phyloP scores from a whole-genome alignment of 2,888 invertebrate species.

The Xestia sexstrigata region DNA sequence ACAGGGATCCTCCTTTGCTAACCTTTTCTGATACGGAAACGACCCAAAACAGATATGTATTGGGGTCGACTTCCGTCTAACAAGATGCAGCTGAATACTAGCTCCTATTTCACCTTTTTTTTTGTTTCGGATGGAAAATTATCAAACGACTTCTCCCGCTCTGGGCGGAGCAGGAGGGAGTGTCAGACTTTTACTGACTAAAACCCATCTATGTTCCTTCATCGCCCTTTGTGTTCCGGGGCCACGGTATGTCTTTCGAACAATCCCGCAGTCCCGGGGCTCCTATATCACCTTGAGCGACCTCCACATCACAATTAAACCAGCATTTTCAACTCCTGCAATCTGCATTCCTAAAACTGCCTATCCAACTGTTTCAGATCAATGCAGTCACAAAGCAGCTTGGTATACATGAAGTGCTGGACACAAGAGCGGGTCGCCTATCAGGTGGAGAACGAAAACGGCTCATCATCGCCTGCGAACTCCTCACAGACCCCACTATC shows the following conservation, averaged over 20 bases:
- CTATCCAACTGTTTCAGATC: conserved; percentile 90
- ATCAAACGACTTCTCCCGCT: no score
- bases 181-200: no score
- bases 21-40: no score
- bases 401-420: conserved; percentile 93
- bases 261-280: no score
- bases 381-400: conserved; percentile 94
- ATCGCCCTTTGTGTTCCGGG: no score
- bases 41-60: no score
- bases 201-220: no score
- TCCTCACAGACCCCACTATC: conserved; percentile 97
- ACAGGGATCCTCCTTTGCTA: not conserved
- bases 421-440: conserved; percentile 93
- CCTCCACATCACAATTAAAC: not conserved
- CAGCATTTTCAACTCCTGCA: no score
- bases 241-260: no score
- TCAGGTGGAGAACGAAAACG: conserved; percentile 98
- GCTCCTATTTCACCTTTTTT: not conserved
- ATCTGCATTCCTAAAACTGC: not conserved
- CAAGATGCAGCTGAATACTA: not conserved
- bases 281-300: not conserved
- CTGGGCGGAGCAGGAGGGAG: no score
- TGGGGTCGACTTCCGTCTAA: not conserved
- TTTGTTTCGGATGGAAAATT: no score
- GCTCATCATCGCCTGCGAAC: conserved; percentile 96